Conservation (phyloP, 2,797 vertebrate genomes). For the Squalus acanthias region DNA sequence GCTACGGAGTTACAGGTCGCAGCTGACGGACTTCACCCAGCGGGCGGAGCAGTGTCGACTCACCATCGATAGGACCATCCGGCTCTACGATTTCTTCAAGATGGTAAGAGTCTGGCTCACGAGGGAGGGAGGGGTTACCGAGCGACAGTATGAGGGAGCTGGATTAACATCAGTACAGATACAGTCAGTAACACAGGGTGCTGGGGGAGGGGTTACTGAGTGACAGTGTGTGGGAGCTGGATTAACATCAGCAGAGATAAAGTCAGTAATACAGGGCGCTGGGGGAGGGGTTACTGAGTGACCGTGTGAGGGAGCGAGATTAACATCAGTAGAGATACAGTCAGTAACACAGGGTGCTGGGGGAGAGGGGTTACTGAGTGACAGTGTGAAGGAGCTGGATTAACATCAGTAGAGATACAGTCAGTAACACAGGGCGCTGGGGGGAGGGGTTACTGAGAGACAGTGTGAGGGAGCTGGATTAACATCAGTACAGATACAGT, state of each 20-base stretch:
- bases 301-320: not conserved
- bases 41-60: conserved; percentile 60
- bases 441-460: no score
- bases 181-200: not conserved
- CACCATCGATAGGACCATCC: conserved; percentile 66
- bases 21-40: conserved; percentile 48
- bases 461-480: not conserved
- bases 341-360: not conserved
- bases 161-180: not conserved
- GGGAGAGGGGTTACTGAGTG: not conserved
- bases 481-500: not conserved
- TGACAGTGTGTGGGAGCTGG: not conserved
- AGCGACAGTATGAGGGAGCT: not conserved
- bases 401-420: not conserved
- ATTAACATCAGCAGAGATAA: not conserved
- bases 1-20: conserved; percentile 39
- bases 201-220: not conserved
- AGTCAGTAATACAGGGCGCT: not conserved
- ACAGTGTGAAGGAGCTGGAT: not conserved
- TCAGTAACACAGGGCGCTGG: no score
- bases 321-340: not conserved
- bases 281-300: not conserved
- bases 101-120: conserved; percentile 50
- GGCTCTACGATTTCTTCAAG: conserved; percentile 65
- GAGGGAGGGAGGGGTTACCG: not conserved